A percentile compares a stretch with the other conserved stretches of the same genome.
Conservation (phyloP, 1,140 invertebrate genomes). For the Batillaria attramentaria region DNA sequence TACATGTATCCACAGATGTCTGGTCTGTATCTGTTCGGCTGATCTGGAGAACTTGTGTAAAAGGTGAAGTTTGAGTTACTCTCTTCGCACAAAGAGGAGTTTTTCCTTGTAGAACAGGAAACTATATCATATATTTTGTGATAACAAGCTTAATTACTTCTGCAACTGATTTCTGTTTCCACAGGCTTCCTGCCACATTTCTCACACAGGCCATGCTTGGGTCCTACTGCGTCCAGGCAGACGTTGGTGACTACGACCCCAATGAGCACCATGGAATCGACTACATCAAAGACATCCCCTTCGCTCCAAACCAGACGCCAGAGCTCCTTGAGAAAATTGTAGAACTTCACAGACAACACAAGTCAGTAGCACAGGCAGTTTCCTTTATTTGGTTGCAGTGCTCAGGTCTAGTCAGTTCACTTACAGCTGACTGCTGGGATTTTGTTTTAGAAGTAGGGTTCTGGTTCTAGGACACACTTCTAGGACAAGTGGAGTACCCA, state of each 20-base stretch:
- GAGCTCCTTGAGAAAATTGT: conserved; percentile 95
- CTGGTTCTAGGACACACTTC: no score
- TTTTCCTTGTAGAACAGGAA: no score
- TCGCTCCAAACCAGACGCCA: conserved; percentile 83
- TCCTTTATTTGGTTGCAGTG: no score
- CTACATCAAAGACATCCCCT: conserved; percentile 92
- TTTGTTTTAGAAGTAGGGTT: no score
- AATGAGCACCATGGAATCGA: conserved; percentile 80
- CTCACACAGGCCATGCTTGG: conserved; percentile 97
- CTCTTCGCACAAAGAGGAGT: no score
- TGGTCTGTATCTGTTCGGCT: not conserved
- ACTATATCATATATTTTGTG: conserved; percentile 10
- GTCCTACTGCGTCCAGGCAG: conserved; percentile 97
- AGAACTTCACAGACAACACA: conserved; percentile 95
- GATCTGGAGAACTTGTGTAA: no score
- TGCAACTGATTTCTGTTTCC: no score
- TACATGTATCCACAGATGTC: no score
- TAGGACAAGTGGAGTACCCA: no score
- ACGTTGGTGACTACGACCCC: conserved; percentile 95
- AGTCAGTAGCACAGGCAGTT: conserved; percentile 75
- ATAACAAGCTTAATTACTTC: not conserved
- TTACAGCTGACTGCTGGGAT: no score
- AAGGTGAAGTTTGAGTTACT: no score
- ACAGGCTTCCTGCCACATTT: conserved; percentile 94
- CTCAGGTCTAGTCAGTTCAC: no score